Evolutionary conservation across 1,140 invertebrate species (phyloP).

Genomic region (Pseudomyrmex cubaensis): DNA sequence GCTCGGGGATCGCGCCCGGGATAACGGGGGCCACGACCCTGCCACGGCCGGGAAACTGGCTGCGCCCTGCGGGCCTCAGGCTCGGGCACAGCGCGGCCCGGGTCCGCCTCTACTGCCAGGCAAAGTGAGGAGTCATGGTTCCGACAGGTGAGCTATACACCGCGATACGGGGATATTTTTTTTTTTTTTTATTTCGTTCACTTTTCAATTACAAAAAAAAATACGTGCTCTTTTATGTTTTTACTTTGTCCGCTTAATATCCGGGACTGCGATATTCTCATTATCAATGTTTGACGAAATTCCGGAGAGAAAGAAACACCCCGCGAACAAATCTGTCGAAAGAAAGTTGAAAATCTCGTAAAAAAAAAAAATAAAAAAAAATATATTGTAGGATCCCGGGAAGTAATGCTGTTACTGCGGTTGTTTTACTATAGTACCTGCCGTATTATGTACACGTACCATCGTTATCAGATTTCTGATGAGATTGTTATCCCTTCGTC

Average conservation of each 20-base stretch:
- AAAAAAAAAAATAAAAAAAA: neutral
- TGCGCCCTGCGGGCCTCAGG: conserved; percentile 96
- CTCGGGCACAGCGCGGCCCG: conserved; percentile 89
- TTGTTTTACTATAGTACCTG: too few species aligned
- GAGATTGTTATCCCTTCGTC: conserved; percentile 30
- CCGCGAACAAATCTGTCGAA: neutral
- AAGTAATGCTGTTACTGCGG: neutral
- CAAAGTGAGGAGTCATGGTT: conserved; percentile 88
- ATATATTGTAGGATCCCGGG: neutral
- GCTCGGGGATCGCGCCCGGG: conserved; percentile 76
- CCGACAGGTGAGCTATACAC: conserved; percentile 84
- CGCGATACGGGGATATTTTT: conserved; percentile 39
- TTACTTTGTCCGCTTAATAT: neutral
- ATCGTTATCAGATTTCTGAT: too few species aligned
- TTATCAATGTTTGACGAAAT: neutral
- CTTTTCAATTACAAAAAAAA: neutral
- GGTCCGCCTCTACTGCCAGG: conserved; percentile 91
- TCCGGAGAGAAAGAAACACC: neutral
- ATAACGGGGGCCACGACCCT: conserved; percentile 86
- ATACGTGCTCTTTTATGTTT: neutral
- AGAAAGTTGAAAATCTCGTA: neutral
- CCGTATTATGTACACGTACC: too few species aligned
- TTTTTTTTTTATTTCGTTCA: conserved; percentile 45
- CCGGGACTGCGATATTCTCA: neutral
- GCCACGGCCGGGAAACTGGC: conserved; percentile 95